These are phyloP conservation scores for Botrylloides violaceus DNA, from an alignment of 23 tunicate species.

Conservation along the genomic window DNA sequence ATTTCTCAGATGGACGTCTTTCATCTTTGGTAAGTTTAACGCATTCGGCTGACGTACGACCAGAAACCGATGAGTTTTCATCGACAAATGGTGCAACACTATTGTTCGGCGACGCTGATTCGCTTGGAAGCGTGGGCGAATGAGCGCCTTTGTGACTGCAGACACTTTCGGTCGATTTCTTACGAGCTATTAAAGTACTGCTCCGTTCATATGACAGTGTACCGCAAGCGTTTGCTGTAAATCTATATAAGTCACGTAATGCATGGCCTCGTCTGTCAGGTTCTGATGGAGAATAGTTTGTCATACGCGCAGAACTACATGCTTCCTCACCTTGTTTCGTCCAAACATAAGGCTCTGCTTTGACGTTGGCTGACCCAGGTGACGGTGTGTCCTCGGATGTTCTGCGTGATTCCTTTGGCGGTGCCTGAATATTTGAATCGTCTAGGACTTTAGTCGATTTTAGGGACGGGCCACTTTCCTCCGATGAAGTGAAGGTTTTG, in stretches of 20 bases:
- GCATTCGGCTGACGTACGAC: no score
- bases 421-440: background rate
- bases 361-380: background rate
- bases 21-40: no score
- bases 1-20: background rate
- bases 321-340: background rate
- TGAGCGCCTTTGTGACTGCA: no score
- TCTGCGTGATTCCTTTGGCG: background rate
- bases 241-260: constrained; percentile 2
- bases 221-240: constrained; percentile 17
- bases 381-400: background rate
- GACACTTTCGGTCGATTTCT: no score
- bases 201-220: no score
- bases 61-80: no score
- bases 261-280: background rate
- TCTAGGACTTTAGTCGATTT: background rate
- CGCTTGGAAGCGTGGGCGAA: no score
- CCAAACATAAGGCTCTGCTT: background rate
- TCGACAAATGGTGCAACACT: no score
- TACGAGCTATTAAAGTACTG: no score
- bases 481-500: background rate
- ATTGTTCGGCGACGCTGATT: no score
- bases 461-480: no score
- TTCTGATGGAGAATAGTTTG: background rate
- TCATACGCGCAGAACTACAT: background rate